Percentiles rank a stretch among this genome's conserved stretches.
Evolutionary conservation across 2,113 vertebrate species (phyloP).

Genomic region (Candoia aspera): DNA sequence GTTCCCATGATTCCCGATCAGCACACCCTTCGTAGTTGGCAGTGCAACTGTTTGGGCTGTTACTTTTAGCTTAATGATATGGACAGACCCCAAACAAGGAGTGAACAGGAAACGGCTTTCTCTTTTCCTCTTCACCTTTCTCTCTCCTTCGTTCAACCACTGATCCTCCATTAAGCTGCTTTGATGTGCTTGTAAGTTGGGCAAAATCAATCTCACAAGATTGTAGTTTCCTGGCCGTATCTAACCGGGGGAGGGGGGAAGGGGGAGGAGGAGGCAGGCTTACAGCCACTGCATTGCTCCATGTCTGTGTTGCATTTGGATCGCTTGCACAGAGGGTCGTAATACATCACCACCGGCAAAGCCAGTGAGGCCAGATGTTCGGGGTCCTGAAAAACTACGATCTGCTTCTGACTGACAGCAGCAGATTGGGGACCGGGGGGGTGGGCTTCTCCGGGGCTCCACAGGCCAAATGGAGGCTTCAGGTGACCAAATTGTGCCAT

Average conservation of each 20-base stretch:
- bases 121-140: not conserved
- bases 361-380: not conserved
- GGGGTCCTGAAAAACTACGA: not conserved
- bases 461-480: not conserved
- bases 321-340: not conserved
- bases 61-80: not conserved
- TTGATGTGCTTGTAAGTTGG: not conserved
- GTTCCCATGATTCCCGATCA: not conserved
- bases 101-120: not conserved
- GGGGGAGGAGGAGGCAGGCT: not conserved
- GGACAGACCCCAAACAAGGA: not conserved
- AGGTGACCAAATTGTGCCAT: not conserved
- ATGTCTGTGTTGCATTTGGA: too few relatives aligned
- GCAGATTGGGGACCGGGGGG: too few relatives aligned
- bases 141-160: not conserved
- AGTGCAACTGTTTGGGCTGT: not conserved
- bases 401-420: too few relatives aligned
- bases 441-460: not conserved
- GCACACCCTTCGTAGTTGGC: not conserved
- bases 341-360: not conserved
- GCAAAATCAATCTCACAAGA: not conserved
- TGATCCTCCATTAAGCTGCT: not conserved
- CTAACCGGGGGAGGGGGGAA: not conserved
- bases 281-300: not conserved
- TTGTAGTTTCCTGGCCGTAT: not conserved